Evolutionary conservation across 2,888 invertebrate genomes (phyloP).

Genomic region (Chelonus formosanus): DNA sequence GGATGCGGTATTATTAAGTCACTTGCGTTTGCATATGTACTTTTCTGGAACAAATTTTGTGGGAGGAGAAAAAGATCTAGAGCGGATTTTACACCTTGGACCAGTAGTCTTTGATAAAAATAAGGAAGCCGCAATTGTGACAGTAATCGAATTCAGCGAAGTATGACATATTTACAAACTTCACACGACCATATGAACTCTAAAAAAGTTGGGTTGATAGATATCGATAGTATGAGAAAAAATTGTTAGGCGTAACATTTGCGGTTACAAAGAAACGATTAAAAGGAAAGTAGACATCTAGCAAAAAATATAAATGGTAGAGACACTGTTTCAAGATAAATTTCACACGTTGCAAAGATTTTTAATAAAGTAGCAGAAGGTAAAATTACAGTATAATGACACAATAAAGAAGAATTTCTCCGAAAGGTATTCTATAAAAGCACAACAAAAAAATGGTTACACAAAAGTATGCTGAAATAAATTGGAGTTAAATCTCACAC

Average conservation of each 20-base stretch:
- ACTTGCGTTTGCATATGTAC: slow-evolving; percentile 2
- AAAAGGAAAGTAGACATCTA: background rate
- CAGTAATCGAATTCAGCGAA: no score
- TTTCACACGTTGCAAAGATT: background rate
- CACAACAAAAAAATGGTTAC: no score
- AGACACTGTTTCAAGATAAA: background rate
- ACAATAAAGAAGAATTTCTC: background rate
- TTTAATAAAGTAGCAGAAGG: background rate
- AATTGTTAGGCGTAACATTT: no score
- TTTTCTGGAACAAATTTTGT: slow-evolving; percentile 1
- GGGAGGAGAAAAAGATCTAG: slow-evolving; percentile 2
- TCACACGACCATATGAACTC: no score
- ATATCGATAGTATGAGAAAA: no score
- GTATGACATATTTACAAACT: no score
- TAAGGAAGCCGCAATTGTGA: slow-evolving; percentile 11
- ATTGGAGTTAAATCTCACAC: no score
- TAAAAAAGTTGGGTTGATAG: no score
- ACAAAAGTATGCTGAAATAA: no score
- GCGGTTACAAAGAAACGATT: no score
- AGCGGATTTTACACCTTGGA: slow-evolving; percentile 14
- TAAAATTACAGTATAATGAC: background rate
- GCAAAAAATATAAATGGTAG: background rate
- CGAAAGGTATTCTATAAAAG: no score
- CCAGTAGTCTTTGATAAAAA: no score
- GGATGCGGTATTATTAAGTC: slow-evolving; percentile 24